Conservation (phyloP, 2,797 vertebrate genomes). For the Aldrovandia affinis region DNA sequence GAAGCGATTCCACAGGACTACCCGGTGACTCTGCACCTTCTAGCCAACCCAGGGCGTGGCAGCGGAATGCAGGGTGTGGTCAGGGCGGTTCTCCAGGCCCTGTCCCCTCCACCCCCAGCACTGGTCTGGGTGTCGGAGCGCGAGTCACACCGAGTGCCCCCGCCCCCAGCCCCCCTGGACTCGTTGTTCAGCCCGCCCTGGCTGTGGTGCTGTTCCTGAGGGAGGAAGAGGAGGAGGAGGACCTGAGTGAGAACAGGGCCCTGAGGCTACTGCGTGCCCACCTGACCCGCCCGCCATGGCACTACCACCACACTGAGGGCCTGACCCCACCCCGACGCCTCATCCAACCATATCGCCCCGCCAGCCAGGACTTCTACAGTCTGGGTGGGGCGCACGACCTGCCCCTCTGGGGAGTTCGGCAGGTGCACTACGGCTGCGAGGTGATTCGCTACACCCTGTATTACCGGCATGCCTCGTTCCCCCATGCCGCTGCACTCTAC, state of each 20-base stretch:
- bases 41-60: neutral
- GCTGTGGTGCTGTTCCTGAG: constrained; percentile 17
- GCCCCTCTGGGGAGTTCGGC: constrained; percentile 22
- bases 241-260: neutral
- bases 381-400: neutral
- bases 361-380: constrained; percentile 21
- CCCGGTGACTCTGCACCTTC: constrained; percentile 19
- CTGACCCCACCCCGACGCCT: neutral
- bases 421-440: constrained; percentile 11
- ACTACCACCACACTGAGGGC: constrained; percentile 21
- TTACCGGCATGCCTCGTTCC: neutral
- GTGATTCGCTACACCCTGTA: constrained; percentile 5
- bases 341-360: neutral
- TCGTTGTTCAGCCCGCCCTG: constrained; percentile 15
- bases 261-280: neutral
- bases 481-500: neutral
- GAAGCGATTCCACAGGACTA: neutral
- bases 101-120: neutral
- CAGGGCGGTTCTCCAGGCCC: neutral
- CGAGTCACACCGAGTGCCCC: neutral
- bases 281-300: constrained; percentile 16
- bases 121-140: constrained; percentile 18
- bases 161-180: neutral
- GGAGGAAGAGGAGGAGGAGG: constrained; percentile 16
- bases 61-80: neutral